A percentile compares a stretch with the other conserved stretches of the same genome.
Evolutionary conservation across 2,113 vertebrate genomes (phyloP).

Genomic region (Phrynocephalus versicolor): DNA sequence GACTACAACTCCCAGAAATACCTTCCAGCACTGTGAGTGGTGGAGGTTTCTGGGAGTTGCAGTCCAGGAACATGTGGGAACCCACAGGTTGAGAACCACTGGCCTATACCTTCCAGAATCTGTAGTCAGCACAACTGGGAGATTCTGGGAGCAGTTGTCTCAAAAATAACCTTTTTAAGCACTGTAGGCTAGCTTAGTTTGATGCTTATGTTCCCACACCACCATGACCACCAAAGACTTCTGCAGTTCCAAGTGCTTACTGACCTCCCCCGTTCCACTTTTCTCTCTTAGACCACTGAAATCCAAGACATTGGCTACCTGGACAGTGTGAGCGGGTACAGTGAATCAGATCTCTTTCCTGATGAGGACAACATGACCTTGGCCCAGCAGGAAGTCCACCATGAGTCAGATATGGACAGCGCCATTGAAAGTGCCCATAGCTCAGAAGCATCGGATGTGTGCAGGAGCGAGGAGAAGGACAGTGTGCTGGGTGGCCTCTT

Average conservation of each 20-base stretch:
- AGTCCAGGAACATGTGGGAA: too few species aligned
- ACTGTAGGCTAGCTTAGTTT: not conserved
- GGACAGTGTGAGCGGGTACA: slow-evolving; percentile 80
- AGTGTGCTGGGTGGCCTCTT: slow-evolving; percentile 79
- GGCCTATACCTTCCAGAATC: too few species aligned
- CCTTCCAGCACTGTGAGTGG: too few species aligned
- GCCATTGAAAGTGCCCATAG: slow-evolving; percentile 86
- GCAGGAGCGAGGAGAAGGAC: slow-evolving; percentile 80
- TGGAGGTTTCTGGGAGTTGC: too few species aligned
- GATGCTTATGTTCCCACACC: too few species aligned
- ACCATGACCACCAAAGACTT: not conserved
- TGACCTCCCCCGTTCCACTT: not conserved
- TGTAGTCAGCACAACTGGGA: not conserved
- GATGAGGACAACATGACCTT: slow-evolving; percentile 82
- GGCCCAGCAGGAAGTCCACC: slow-evolving; percentile 76
- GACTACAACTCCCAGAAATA: too few species aligned
- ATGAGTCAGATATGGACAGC: slow-evolving; percentile 90
- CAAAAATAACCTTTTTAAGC: too few species aligned
- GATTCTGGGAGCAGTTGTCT: not conserved
- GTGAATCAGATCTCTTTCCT: slow-evolving; percentile 77
- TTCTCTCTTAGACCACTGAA: slow-evolving; percentile 71
- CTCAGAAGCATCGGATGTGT: slow-evolving; percentile 79
- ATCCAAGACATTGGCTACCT: slow-evolving; percentile 71
- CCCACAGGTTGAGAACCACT: too few species aligned
- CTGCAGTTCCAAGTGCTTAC: slow-evolving; percentile 4